Evolutionary conservation across 2,113 vertebrate species (phyloP).

Genomic region (Merops nubicus): DNA sequence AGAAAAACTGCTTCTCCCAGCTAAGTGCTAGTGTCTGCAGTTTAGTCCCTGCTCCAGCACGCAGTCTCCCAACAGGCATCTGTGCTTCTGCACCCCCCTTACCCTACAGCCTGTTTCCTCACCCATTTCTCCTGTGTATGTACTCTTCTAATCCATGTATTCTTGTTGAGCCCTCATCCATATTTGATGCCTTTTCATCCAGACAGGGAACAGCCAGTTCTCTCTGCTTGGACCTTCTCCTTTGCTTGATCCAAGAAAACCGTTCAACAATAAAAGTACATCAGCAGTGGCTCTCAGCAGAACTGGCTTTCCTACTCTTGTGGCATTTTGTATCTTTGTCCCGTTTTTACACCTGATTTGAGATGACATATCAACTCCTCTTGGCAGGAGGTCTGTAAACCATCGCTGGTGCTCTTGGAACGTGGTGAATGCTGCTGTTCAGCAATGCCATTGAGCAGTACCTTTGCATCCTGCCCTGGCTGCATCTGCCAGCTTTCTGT

Average conservation of each 20-base stretch:
- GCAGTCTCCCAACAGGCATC: background rate
- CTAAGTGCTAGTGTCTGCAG: accelerated
- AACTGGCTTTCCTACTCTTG: background rate
- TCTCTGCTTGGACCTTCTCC: background rate
- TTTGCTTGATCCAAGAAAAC: background rate
- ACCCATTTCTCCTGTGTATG: background rate
- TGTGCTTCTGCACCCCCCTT: background rate
- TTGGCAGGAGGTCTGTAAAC: background rate
- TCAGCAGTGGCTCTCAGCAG: background rate
- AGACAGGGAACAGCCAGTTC: background rate
- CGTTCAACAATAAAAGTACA: background rate
- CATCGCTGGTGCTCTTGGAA: background rate
- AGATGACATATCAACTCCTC: background rate
- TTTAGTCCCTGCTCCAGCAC: background rate
- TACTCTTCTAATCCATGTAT: background rate
- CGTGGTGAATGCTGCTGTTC: background rate
- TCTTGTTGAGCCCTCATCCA: background rate
- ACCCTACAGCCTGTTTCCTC: background rate
- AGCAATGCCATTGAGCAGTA: background rate
- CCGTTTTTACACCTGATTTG: background rate
- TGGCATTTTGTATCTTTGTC: constrained; percentile 3
- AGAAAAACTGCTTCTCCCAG: background rate
- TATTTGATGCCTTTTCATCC: background rate
- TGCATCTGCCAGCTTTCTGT: background rate
- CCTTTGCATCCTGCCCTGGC: background rate